Evolutionary conservation across 2,113 vertebrate genomes (phyloP).

Genomic region (Grammomys dolichurus): DNA sequence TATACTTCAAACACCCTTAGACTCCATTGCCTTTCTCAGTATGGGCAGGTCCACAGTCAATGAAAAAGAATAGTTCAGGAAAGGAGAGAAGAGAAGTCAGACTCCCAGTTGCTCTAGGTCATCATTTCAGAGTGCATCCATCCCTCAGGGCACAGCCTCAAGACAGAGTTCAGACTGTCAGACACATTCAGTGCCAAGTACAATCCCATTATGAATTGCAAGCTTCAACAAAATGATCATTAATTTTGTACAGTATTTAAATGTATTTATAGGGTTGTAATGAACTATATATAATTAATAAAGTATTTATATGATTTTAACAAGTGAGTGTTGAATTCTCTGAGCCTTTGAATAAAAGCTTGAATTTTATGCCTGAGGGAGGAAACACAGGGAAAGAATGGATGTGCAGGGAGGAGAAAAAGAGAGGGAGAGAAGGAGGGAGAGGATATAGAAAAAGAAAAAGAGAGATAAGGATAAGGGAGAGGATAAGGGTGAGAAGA

Average conservation of each 20-base stretch:
- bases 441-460: no score
- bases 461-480: not conserved
- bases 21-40: not conserved
- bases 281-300: no score
- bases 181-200: not conserved
- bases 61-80: not conserved
- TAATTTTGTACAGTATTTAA: not conserved
- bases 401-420: no score
- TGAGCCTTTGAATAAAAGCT: conserved; percentile 32
- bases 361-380: conserved; percentile 4
- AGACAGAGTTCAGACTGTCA: not conserved
- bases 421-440: not conserved
- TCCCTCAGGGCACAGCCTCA: not conserved
- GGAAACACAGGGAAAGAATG: not conserved
- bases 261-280: no score
- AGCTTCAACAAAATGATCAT: not conserved
- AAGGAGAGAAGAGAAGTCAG: not conserved
- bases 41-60: not conserved
- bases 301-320: not conserved
- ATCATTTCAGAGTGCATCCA: not conserved
- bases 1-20: not conserved
- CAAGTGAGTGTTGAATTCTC: conserved; percentile 9
- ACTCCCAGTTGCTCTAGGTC: not conserved
- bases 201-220: not conserved
- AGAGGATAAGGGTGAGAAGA: not conserved